Conservation (phyloP, 2,888 invertebrate species). For the Balanococcus diminutus region DNA sequence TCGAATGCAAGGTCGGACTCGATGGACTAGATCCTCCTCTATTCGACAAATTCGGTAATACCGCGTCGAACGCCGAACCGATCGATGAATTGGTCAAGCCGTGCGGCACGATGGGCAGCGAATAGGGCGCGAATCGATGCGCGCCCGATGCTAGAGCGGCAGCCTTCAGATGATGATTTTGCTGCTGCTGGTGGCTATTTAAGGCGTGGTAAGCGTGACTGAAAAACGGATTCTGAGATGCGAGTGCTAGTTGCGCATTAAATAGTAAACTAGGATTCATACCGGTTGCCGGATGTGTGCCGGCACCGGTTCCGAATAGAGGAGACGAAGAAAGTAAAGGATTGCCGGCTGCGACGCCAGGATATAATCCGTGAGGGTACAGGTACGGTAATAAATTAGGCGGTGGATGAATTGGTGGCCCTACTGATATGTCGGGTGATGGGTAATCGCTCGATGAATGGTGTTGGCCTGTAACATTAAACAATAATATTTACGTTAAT, state of each 20-base stretch:
- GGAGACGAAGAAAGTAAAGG: constrained; percentile 71
- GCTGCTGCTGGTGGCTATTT: constrained; percentile 58
- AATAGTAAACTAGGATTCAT: constrained; percentile 83
- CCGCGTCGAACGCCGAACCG: constrained; percentile 88
- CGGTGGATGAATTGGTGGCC: constrained; percentile 90
- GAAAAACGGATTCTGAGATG: constrained; percentile 83
- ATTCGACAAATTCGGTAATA: constrained; percentile 73
- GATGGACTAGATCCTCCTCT: constrained; percentile 58
- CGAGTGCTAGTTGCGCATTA: constrained; percentile 86
- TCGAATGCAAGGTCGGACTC: constrained; percentile 57
- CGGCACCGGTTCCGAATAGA: constrained; percentile 55
- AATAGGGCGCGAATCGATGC: constrained; percentile 89
- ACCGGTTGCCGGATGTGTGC: constrained; percentile 65
- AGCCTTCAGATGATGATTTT: constrained; percentile 62
- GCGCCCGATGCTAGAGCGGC: constrained; percentile 68
- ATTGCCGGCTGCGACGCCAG: constrained; percentile 65
- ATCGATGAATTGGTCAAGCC: constrained; percentile 63
- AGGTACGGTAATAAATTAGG: constrained; percentile 88
- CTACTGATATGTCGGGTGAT: constrained; percentile 91
- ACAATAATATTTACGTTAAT: neutral
- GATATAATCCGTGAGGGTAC: constrained; percentile 85
- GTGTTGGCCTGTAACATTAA: constrained; percentile 34
- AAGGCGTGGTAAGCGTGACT: constrained; percentile 63
- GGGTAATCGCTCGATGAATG: constrained; percentile 69
- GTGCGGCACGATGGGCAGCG: constrained; percentile 66